Evolutionary conservation across 2,797 vertebrate species (phyloP), one percentile per base, ranked within the genome.

Genomic region (Hapalemur alaotrensis): DNA sequence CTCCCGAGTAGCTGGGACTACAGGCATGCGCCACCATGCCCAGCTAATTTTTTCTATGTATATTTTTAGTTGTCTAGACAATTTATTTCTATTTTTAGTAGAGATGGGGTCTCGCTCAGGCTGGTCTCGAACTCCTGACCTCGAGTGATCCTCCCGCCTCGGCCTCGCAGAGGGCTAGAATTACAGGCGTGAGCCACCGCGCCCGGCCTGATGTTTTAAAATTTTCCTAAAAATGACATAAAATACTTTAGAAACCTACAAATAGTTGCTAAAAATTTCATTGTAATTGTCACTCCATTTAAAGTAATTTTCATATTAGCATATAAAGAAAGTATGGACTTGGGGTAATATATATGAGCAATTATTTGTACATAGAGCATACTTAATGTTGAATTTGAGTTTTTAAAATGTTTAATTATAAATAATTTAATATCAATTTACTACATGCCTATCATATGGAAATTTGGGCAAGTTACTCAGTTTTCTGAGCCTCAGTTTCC

Each of bases 191-290:
- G 38, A 2, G 38, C 38, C 38, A 38, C 38, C 38, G 38, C 38
- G 38, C 38, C 38, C 38, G 38, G 22, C 11, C 22, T 85, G 32
- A 75, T 81, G 72, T 50, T 79, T 90, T 46, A 95, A 85, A 91
- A 91, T 25, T 83, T 96, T n/a, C 63, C 80, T 96, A 65, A 92
- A 96, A 81, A 9, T 83, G 41, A 79, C 22, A 25, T 61, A 22
- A 89, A 89, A 78, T 92, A 93, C 92, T 87, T 92, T 35, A 94
- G 41, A 91, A 73, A 78, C n/a, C 30, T 81, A 72, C 2, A 96
- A 78, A 84, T 80, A 59, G 46, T 81, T 95, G 12, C 81, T 84
- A 46, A 84, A 91, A 89, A 90, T 89, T 67, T 57, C 61, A 65
- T 18, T 13, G 28, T 54, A 73, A 80, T 8, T 80, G 67, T 85